Evolutionary conservation across 2,888 invertebrate genomes (phyloP).

Genomic region (Syritta pipiens): DNA sequence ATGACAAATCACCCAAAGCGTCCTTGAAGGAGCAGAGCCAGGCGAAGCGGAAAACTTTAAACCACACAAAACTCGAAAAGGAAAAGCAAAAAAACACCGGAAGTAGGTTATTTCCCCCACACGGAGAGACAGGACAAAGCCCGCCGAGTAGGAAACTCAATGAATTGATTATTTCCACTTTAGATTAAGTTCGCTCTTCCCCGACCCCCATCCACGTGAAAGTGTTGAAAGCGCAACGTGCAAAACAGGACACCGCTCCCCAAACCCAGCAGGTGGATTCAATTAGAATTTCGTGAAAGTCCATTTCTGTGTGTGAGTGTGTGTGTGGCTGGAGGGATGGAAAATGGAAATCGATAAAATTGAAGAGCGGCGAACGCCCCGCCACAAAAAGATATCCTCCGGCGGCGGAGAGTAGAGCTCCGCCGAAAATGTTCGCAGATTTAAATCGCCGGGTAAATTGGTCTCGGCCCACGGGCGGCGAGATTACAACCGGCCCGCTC

Average conservation of each 20-base stretch:
- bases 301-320: background rate
- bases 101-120: slow-evolving; percentile 54
- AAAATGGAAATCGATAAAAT: slow-evolving; percentile 53
- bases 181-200: slow-evolving; percentile 56
- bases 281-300: slow-evolving; percentile 44
- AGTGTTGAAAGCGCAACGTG: slow-evolving; percentile 64
- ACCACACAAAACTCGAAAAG: too few relatives aligned
- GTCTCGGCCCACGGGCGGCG: too few relatives aligned
- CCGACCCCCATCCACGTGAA: slow-evolving; percentile 1
- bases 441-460: background rate
- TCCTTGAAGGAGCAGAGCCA: background rate
- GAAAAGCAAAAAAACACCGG: slow-evolving; percentile 17
- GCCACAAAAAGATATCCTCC: slow-evolving; percentile 49
- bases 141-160: slow-evolving; percentile 52
- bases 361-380: slow-evolving; percentile 44
- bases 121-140: slow-evolving; percentile 5
- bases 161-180: slow-evolving; percentile 68
- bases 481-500: too few relatives aligned
- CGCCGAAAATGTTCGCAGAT: background rate
- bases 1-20: slow-evolving; percentile 9
- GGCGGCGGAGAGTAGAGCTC: slow-evolving; percentile 21
- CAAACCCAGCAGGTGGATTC: slow-evolving; percentile 37
- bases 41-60: background rate
- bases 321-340: background rate
- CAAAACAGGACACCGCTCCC: slow-evolving; percentile 13